phyloP scores from a whole-genome alignment of 2,797 vertebrate genomes.

The Epinephelus malabaricus region DNA sequence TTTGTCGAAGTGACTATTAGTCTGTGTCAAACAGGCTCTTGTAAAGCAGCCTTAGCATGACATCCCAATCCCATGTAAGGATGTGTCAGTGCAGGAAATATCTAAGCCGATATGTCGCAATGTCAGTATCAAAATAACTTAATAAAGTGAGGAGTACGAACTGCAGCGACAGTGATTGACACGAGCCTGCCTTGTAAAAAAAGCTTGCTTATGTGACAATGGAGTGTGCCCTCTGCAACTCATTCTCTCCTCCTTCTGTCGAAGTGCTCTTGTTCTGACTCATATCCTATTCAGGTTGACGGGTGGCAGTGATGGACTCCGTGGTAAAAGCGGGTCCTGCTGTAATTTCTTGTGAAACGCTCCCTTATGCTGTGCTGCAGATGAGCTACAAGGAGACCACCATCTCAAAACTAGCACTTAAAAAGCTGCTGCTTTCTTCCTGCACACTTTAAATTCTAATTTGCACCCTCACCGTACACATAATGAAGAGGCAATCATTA shows the following conservation, averaged over 20 bases:
- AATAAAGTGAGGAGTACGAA: constrained; percentile 14
- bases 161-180: constrained; percentile 35
- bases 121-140: constrained; percentile 7
- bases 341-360: constrained; percentile 20
- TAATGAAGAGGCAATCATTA: constrained; percentile 16
- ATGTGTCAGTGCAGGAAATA: constrained; percentile 7
- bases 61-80: constrained; percentile 45
- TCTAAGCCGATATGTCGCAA: neutral
- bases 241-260: neutral
- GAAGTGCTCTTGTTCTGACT: constrained; percentile 44
- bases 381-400: neutral
- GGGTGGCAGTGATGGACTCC: constrained; percentile 36
- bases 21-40: constrained; percentile 55
- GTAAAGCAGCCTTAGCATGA: constrained; percentile 42
- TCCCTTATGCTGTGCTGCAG: constrained; percentile 8
- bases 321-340: constrained; percentile 10
- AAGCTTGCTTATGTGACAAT: constrained; percentile 23
- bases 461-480: neutral
- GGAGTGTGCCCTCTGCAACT: constrained; percentile 15
- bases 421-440: constrained; percentile 6
- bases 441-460: neutral
- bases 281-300: constrained; percentile 33
- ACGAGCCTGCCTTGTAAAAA: constrained; percentile 3
- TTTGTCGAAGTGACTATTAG: constrained; percentile 52
- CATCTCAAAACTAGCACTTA: constrained; percentile 9